These are phyloP conservation scores for Anoncus sp. DNA, from an alignment of 2,888 invertebrate species.

Conservation along the genomic window DNA sequence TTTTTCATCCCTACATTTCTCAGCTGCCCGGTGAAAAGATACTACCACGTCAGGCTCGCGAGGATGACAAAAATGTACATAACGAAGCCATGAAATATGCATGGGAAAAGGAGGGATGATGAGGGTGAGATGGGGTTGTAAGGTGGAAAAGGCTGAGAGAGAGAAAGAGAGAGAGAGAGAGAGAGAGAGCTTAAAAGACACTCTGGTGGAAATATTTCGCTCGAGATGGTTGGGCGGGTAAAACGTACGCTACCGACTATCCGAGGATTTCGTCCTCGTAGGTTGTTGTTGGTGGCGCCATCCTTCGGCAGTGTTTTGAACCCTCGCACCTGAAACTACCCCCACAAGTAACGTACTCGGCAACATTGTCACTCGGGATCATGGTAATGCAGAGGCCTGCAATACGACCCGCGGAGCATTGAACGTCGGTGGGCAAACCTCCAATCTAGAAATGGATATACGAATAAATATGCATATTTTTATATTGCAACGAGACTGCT, in stretches of 20 bases:
- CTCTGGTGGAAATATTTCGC: conserved; percentile 36
- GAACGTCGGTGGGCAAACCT: conserved; percentile 59
- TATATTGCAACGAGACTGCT: not conserved
- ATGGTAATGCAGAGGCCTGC: conserved; percentile 50
- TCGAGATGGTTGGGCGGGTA: conserved; percentile 26
- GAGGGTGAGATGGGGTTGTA: conserved; percentile 23
- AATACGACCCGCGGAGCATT: conserved; percentile 31
- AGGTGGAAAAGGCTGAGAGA: conserved; percentile 8
- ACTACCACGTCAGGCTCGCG: conserved; percentile 44
- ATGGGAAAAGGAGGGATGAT: conserved; percentile 37
- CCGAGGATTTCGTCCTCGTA: not conserved
- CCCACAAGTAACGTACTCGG: conserved; percentile 32
- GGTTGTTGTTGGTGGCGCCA: conserved; percentile 57
- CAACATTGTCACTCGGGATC: conserved; percentile 13
- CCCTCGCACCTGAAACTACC: conserved; percentile 60
- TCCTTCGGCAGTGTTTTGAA: conserved; percentile 36
- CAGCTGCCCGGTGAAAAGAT: conserved; percentile 40
- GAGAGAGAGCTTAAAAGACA: conserved; percentile 45
- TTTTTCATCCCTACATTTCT: conserved; percentile 44
- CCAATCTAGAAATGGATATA: not conserved
- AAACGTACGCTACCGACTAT: conserved; percentile 7
- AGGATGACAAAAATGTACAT: conserved; percentile 61
- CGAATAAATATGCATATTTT: not conserved
- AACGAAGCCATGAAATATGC: conserved; percentile 64
- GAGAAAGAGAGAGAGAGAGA: too few relatives aligned